Base-by-base conservation (phyloP, 2,113 vertebrate genomes). In the Gobiocypris rarus region DNA sequence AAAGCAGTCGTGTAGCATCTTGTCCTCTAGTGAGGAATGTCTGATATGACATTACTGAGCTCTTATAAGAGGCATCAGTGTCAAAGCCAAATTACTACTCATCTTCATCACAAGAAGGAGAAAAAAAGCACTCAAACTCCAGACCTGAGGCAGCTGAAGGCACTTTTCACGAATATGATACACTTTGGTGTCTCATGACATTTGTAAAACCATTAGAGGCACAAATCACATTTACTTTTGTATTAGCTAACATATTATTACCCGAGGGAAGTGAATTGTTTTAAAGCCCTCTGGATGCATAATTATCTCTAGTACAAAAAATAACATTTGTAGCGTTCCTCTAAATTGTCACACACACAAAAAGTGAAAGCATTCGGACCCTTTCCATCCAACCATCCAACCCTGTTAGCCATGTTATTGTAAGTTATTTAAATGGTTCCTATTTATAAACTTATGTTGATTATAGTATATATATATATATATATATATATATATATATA, bases 1-100 rank as follows among this genome's bases (percentile, higher is more conserved):
- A 80, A 65, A 28, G 58, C 26, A 63, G 58, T 79, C 76, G 0
- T 79, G 59, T 80, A 80, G 58, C 9, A 1, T 65, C 77, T 48
- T 28, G 77, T 61, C 38, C 11, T 14, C 34, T 26, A 15, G 71
- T 48, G 38, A 80, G 77, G 59, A 80, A 65, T 79, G 76, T 79
- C n/a, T 28, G 58, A 63, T 65, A 65, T 5, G 15, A 63, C 58
- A 31, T 80, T 50, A 22, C 77, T 65, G 13, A 8, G 13, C 58
- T 79, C 76, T 63, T 45, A 45, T 45, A 79, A 45, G 76, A 59
- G 41, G 59, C 24, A 48, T 80, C 58, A 63, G 41, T 65, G 77
- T 48, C 26, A 80, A 80, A 65, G 17, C 41, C 41, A 65, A 65
- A 65, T 80, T 31, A 65, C 58, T 48, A 24, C 59, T 61, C 24